Evolutionary conservation across 2,113 vertebrate genomes (phyloP).

Genomic region (Monopterus albus): DNA sequence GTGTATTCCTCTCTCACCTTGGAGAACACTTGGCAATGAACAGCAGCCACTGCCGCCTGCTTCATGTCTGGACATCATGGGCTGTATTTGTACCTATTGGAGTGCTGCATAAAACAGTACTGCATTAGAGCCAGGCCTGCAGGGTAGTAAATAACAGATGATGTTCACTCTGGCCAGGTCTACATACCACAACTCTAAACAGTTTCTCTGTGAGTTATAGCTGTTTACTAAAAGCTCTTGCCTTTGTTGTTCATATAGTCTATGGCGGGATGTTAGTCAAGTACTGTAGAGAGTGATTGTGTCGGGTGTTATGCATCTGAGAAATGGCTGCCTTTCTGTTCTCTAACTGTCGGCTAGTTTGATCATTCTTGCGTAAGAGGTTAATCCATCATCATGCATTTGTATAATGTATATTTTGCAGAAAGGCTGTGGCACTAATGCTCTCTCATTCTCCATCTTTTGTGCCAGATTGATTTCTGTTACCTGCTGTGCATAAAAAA

Average conservation of each 20-base stretch:
- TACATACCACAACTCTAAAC: conserved; percentile 78
- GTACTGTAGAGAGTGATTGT: conserved; percentile 38
- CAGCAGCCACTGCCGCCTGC: conserved; percentile 59
- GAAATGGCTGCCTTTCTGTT: conserved; percentile 27
- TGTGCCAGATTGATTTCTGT: conserved; percentile 33
- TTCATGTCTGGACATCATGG: conserved; percentile 67
- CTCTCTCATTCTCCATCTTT: conserved; percentile 9
- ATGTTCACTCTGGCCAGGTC: conserved; percentile 71
- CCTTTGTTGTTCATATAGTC: conserved; percentile 70
- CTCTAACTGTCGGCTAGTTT: conserved; percentile 33
- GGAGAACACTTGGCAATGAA: conserved; percentile 53
- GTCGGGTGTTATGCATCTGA: conserved; percentile 4
- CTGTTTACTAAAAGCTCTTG: conserved; percentile 78
- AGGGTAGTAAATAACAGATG: conserved; percentile 77
- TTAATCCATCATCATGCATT: conserved; percentile 33
- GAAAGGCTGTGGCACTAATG: conserved; percentile 18
- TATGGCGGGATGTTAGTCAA: conserved; percentile 59
- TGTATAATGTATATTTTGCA: conserved; percentile 32
- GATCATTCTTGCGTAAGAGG: conserved; percentile 32
- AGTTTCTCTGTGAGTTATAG: conserved; percentile 73
- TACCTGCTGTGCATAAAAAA: conserved; percentile 37
- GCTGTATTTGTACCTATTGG: conserved; percentile 49
- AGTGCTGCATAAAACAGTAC: conserved; percentile 62
- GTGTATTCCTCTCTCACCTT: conserved; percentile 55
- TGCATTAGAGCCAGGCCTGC: conserved; percentile 56